Evolutionary conservation across 2,797 vertebrate species (phyloP), one percentile per base, ranked within the genome.

Genomic region (Neosalanx taihuensis): DNA sequence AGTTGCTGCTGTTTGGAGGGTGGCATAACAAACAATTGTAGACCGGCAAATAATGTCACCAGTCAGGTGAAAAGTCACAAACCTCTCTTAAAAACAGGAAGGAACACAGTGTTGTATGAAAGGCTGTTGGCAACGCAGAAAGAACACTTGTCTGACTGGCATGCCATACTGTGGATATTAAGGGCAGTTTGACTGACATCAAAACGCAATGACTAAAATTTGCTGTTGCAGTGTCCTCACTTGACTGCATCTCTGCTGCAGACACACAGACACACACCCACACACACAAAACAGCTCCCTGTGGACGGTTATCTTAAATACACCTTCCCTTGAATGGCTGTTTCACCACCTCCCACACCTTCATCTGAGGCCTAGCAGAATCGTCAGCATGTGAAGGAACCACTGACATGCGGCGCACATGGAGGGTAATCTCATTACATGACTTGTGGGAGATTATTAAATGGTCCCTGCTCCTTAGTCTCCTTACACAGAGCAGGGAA

Each of bases 381-480:
- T 9, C 37, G 63, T n/a, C 33, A 37, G 18, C 15, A 7, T 64
- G 37, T 63, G 30, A 63, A 63, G 30, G 17, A 63, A 6, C 31
- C 61, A 13, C 18, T 26, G 58, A 60, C 58, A 60, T 60, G 58
- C 13, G 58, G 58, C 23, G 17, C 13, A 63, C 61, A 35, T 12
- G 31, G 61, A 33, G 30, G 7, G 7, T 30, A 17, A 35, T 31
- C 31, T 63, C 31, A 35, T 63, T 35, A 63, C 61, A 63, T 63
- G 63, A 33, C n/a, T 64, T 64, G 63, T 64, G 35, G 63, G 63
- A 64, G 31, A 64, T 41, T 37, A 64, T 64, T 23, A 64, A 64
- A 64, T 37, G 33, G 63, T 64, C 31, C 35, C 61, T 18, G 18
- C 31, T 31, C 13, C 33, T 64, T 41, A 64, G 63, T 35, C 31